phyloP scores from a whole-genome alignment of 2,888 invertebrate species.

The Caenorhabditis afra region DNA sequence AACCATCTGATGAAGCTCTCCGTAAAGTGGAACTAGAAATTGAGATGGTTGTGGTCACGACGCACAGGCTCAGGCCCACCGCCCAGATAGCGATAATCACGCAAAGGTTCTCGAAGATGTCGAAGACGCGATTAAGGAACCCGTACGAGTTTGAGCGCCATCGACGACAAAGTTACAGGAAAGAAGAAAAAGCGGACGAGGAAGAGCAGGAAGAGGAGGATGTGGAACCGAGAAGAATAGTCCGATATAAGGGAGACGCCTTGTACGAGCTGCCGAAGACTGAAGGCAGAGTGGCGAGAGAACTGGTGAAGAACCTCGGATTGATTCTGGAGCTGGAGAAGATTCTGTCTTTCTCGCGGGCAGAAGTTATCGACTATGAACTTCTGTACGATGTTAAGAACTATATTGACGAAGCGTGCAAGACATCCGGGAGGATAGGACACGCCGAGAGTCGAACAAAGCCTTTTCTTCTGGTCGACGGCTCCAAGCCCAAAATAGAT shows the following conservation, averaged over 20 bases:
- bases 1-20: conserved; percentile 18
- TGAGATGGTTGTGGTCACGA: conserved; percentile 19
- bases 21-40: conserved; percentile 4
- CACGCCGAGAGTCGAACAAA: conserved; percentile 32
- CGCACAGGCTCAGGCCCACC: conserved; percentile 11
- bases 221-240: neutral
- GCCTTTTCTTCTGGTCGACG: conserved; percentile 33
- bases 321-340: conserved; percentile 59
- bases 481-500: neutral
- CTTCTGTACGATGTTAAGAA: conserved; percentile 48
- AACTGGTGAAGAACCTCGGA: conserved; percentile 48
- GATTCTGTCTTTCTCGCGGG: conserved; percentile 46
- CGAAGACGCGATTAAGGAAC: conserved; percentile 20
- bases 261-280: conserved; percentile 19
- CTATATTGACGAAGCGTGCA: conserved; percentile 59
- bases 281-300: conserved; percentile 38
- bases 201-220: neutral
- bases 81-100: conserved; percentile 11
- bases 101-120: conserved; percentile 1
- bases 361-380: conserved; percentile 19
- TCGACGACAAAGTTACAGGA: conserved; percentile 28
- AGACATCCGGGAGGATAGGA: conserved; percentile 15
- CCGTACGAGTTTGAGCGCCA: conserved; percentile 48
- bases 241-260: neutral
- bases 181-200: conserved; percentile 10